phyloP scores from a whole-genome alignment of 2,797 vertebrate species.

The Oreortyx pictus region DNA sequence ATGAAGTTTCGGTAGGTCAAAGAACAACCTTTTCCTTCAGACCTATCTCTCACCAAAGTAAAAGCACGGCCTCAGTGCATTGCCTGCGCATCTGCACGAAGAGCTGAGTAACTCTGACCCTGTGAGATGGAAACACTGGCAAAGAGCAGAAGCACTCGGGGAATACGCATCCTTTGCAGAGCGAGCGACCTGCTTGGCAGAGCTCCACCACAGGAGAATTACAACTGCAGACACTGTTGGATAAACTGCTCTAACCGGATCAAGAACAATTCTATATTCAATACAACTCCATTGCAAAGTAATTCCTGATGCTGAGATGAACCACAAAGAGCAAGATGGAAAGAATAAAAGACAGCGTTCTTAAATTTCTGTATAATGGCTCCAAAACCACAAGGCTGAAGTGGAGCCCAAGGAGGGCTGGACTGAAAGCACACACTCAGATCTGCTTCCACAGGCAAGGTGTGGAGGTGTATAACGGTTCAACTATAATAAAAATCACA shows the following conservation, averaged over 20 bases:
- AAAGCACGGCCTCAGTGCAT: background rate
- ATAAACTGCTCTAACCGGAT: background rate
- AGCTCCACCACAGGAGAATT: rapidly evolving
- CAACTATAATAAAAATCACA: background rate
- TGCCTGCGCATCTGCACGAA: background rate
- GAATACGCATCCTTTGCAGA: background rate
- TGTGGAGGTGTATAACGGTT: background rate
- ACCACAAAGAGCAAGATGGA: background rate
- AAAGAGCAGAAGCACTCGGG: background rate
- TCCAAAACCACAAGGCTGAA: background rate
- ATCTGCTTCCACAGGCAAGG: no score
- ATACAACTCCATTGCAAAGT: background rate
- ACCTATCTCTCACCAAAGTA: background rate
- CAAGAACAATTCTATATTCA: background rate
- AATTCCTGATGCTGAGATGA: background rate
- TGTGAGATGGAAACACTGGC: background rate
- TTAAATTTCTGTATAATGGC: background rate
- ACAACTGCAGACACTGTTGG: rapidly evolving
- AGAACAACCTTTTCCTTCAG: background rate
- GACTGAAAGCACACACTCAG: background rate
- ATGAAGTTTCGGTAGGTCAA: background rate
- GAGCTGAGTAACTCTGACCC: background rate
- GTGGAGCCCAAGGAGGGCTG: background rate
- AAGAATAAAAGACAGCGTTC: background rate
- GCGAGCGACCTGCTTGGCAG: background rate